Evolutionary conservation across 2,888 invertebrate genomes (phyloP).

Genomic region (Resseliella maxima): DNA sequence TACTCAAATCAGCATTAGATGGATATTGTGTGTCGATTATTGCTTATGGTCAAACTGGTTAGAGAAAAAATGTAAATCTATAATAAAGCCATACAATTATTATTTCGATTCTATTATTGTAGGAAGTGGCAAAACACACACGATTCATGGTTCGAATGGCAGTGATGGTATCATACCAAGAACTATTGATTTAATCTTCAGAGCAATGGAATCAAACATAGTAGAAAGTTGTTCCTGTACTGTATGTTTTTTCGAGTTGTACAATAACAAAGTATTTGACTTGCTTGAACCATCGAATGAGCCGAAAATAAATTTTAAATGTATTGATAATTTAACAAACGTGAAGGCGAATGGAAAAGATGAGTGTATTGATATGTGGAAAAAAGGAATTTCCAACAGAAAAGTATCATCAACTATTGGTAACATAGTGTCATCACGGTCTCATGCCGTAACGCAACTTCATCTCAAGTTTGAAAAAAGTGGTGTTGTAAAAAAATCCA

Average conservation of each 20-base stretch:
- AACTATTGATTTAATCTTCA: neutral
- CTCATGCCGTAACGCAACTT: neutral
- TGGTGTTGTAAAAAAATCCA: neutral
- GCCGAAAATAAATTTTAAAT: neutral
- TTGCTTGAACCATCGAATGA: neutral
- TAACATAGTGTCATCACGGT: neutral
- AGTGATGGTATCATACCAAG: neutral
- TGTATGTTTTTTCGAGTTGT: neutral
- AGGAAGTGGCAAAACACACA: neutral
- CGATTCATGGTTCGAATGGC: neutral
- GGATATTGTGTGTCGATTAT: neutral
- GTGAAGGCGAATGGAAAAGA: neutral
- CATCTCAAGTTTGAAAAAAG: neutral
- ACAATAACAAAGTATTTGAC: neutral
- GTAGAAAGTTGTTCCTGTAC: neutral
- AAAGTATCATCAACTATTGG: neutral
- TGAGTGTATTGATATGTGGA: neutral
- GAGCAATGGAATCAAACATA: neutral
- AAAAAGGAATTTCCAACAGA: neutral
- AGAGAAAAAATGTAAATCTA: neutral
- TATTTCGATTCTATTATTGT: neutral
- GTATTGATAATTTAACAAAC: neutral
- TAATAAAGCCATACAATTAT: neutral
- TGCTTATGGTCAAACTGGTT: neutral
- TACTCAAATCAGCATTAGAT: neutral